Conservation (phyloP, 2,888 invertebrate genomes). For the Euclidia mi region DNA sequence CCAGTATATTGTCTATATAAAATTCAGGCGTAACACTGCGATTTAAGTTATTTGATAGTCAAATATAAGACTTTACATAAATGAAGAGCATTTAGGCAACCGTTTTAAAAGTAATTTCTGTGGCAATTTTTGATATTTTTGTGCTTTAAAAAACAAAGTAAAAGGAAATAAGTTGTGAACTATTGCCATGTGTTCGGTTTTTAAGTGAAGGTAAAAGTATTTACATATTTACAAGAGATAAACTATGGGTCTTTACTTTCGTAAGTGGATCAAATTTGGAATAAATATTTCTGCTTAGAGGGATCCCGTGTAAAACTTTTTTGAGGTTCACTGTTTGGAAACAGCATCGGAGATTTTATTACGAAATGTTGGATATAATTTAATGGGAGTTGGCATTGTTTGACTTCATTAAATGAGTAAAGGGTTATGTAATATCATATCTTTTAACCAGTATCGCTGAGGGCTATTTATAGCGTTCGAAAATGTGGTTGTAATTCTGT, state of each 20-base stretch:
- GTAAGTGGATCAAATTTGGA: slow-evolving; percentile 59
- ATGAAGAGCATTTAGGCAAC: not conserved
- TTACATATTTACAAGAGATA: slow-evolving; percentile 57
- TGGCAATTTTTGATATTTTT: not conserved
- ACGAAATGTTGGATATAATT: slow-evolving; percentile 23
- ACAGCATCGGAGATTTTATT: slow-evolving; percentile 40
- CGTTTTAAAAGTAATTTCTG: not conserved
- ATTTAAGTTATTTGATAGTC: slow-evolving; percentile 1
- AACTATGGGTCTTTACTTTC: slow-evolving; percentile 50
- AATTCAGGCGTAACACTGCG: not conserved
- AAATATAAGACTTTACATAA: not conserved
- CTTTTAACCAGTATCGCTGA: too few relatives aligned
- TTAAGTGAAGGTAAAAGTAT: slow-evolving; percentile 43
- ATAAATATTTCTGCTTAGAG: slow-evolving; percentile 50
- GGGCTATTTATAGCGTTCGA: too few relatives aligned
- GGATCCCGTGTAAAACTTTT: slow-evolving; percentile 41
- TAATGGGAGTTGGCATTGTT: slow-evolving; percentile 13
- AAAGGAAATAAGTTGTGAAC: slow-evolving; percentile 25
- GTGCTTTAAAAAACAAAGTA: not conserved
- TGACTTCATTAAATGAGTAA: slow-evolving; percentile 1
- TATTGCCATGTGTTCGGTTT: slow-evolving; percentile 25
- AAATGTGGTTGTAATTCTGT: too few relatives aligned
- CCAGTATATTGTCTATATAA: not conserved
- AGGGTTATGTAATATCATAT: too few relatives aligned
- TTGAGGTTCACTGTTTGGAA: slow-evolving; percentile 36